Base-by-base conservation (phyloP, 2,888 invertebrate species). In the Scaptomyza flava region DNA sequence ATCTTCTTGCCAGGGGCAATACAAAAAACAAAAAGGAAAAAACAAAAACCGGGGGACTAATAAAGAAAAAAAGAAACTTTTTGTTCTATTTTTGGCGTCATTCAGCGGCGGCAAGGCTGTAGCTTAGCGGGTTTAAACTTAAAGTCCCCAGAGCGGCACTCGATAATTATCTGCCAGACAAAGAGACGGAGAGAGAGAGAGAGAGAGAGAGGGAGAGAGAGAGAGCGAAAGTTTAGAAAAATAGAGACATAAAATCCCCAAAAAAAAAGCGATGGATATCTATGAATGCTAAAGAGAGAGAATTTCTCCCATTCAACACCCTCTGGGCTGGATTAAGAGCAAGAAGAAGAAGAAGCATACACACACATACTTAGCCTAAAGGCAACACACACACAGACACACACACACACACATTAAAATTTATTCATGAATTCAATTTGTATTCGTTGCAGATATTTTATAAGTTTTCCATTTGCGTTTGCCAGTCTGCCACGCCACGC, bases 401-500 rank as follows among this genome's bases (percentile, higher is more conserved):
- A 63, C 70, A 70, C 38, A 48, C 14, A 48, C 58, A 57, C 66
- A 72, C 72, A 75, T 75, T 78, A 76, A 83, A 87, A 84, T 87
- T 84, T 89, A 89, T 87, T 89, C 87, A 89, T 88, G 89, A 86
- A 86, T 88, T 84, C 87, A 87, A 87, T 89, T 88, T 82, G 87
- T 87, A 88, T 87, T 84, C 89, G 80, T 53, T 76, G 77, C 80
- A 81, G 84, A 80, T 84, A 86, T 89, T 89, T 81, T 84, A 80
- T 80, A 87, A 88, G 80, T 78, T 83, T 72, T 62, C 72, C 75
- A 72, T 64, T 71, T 68, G 64, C 64, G 43, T 60, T 69, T 31
- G 54, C 63, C 43, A 51, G 27, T n/a, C 47, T 45, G 57, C 41
- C 46, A 31, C 48, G 43, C 51, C 17, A 6, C 7, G 14, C 14